A percentile compares a stretch with the other conserved stretches of the same genome.
These are phyloP conservation scores for Myotis vivesi DNA, from an alignment of 2,797 vertebrate genomes.

Conservation along the genomic window DNA sequence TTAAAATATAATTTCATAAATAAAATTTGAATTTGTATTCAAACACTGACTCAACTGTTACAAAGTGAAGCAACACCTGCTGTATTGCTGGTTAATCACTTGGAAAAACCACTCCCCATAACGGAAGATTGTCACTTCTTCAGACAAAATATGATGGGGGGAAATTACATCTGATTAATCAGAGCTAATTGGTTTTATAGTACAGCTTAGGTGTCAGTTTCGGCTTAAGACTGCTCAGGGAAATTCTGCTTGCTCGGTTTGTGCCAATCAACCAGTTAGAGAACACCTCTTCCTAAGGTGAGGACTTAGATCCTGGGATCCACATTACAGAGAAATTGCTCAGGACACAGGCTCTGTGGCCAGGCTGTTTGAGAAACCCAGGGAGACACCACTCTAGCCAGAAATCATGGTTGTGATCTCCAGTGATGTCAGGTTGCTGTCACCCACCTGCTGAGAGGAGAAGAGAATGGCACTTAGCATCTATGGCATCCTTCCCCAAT, in stretches of 20 bases:
- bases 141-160: neutral
- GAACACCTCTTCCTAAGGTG: neutral
- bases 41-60: constrained; percentile 1
- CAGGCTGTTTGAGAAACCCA: neutral
- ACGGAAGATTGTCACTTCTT: neutral
- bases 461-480: neutral
- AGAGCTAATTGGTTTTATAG: neutral
- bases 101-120: neutral
- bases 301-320: neutral
- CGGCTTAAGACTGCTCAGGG: neutral
- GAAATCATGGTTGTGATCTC: neutral
- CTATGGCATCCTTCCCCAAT: neutral
- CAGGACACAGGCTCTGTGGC: neutral
- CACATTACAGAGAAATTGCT: neutral
- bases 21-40: neutral
- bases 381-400: neutral
- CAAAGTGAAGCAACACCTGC: neutral
- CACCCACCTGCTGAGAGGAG: neutral
- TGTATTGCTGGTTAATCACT: neutral
- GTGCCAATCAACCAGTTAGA: neutral
- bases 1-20: neutral
- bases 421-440: neutral
- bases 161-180: neutral
- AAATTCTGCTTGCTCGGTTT: neutral
- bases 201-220: neutral